Evolutionary conservation across 2,113 vertebrate species (phyloP), one percentile per base, ranked within the genome.

Genomic region (Engraulis encrasicolus): DNA sequence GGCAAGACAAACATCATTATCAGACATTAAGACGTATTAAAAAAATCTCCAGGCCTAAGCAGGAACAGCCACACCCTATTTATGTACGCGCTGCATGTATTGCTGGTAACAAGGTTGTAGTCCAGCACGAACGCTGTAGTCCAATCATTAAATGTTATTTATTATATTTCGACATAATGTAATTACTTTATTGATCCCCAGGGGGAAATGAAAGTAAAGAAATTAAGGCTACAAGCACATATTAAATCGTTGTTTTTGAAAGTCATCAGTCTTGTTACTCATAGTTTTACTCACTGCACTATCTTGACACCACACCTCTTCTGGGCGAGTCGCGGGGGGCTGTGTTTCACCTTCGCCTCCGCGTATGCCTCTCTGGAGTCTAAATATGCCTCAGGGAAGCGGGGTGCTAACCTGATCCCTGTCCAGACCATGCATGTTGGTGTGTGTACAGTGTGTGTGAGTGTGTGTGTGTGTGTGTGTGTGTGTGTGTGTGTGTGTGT

Each of bases 1-100:
- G 79, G 85, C 31, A 19, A 83, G 82, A 23, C 58, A 58, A 85
- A 85, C 81, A 83, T 88, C 36, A 54, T 58, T 80, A 80, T 34
- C 36, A 54, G 79, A 78, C 37, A 78, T 71, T 82, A 84, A 81
- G 71, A 34, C 15, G 58, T 66, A 27, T 50, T 18, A 48, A 0
- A 48, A 0, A 66, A 36, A 54, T 38, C 2, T 31, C 50, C 48
- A 61, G 27, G 81, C 4, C 81, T 87, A 54, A 87, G 82, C 37
- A 17, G 27, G 12, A 50, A 58, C 58, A 9, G 23, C n/a, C n/a
- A n/a, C n/a, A n/a, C n/a, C n/a, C n/a, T n/a, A n/a, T n/a, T n/a
- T n/a, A n/a, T n/a, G n/a, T n/a, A 9, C n/a, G 23, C 31, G 27
- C 7, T 66, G 58, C 23, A 31, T 66, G 12, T 27, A n/a, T n/a